Evolutionary conservation across 2,888 invertebrate species (phyloP).

Genomic region (Eristalis intricaria): DNA sequence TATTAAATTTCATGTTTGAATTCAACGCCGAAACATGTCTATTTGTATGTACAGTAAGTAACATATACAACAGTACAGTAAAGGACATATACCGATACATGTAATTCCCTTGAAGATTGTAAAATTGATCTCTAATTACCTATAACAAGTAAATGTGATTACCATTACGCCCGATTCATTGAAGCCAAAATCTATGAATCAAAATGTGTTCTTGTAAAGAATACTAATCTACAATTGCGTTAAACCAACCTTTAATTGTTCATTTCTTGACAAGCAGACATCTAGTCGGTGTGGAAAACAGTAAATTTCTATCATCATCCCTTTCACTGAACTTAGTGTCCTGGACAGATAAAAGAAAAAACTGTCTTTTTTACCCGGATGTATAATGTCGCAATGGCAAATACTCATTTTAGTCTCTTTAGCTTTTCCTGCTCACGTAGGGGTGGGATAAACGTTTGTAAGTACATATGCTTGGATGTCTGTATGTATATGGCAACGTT

Average conservation of each 20-base stretch:
- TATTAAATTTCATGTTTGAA: too few species aligned
- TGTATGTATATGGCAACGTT: not conserved
- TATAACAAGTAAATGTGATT: constrained; percentile 9
- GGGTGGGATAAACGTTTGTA: constrained; percentile 33
- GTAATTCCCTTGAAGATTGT: too few species aligned
- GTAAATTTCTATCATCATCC: constrained; percentile 11
- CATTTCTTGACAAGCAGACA: constrained; percentile 5
- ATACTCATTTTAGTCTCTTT: constrained; percentile 68
- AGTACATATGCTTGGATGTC: constrained; percentile 3
- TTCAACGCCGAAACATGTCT: too few species aligned
- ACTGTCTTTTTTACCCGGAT: constrained; percentile 72
- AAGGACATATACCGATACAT: too few species aligned
- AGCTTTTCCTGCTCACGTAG: constrained; percentile 27
- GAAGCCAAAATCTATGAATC: constrained; percentile 38
- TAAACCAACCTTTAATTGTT: constrained; percentile 35
- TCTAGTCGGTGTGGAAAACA: not conserved
- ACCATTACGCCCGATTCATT: constrained; percentile 17
- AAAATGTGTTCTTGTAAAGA: constrained; percentile 30
- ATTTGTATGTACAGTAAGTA: too few species aligned
- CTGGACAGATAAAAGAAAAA: constrained; percentile 40
- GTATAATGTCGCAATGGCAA: constrained; percentile 71
- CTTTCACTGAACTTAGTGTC: not conserved
- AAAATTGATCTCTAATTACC: too few species aligned
- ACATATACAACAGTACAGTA: too few species aligned
- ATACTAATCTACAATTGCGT: constrained; percentile 48